These are phyloP conservation scores for Nephrocerus scutellatus DNA, from an alignment of 2,888 invertebrate genomes.

Conservation along the genomic window DNA sequence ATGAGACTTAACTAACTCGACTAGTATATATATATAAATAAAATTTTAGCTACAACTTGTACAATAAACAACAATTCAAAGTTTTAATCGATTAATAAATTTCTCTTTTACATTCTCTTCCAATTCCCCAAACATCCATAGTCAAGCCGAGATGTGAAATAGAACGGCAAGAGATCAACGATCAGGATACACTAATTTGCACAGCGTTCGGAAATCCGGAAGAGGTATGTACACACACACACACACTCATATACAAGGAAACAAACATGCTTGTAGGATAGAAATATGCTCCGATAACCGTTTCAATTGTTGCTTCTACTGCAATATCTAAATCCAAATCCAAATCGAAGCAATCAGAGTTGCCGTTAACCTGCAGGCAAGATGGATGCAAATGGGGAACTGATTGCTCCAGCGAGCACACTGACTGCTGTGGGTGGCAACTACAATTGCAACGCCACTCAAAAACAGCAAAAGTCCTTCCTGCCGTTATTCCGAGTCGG, in stretches of 20 bases:
- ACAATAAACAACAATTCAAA: no score
- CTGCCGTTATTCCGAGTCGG: no score
- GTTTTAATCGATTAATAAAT: no score
- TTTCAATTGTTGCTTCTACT: constrained; percentile 6
- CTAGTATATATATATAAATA: no score
- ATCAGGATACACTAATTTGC: constrained; percentile 71
- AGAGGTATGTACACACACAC: constrained; percentile 35
- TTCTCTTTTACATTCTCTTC: no score
- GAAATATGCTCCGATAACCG: constrained; percentile 2
- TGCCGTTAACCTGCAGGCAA: not conserved
- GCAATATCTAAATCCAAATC: no score
- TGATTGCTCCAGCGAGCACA: not conserved
- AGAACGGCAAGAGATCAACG: constrained; percentile 63
- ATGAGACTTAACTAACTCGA: no score
- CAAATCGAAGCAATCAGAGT: not conserved
- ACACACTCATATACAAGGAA: not conserved
- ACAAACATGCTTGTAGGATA: not conserved
- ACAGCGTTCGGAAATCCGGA: constrained; percentile 73
- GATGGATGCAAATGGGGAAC: no score
- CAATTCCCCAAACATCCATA: no score
- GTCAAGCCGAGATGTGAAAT: constrained; percentile 81
- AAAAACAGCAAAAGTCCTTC: no score
- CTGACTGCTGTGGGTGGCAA: not conserved
- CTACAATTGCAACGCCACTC: no score
- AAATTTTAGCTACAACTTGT: no score